Conservation (phyloP, 2,797 vertebrate species). For the Labroides dimidiatus region DNA sequence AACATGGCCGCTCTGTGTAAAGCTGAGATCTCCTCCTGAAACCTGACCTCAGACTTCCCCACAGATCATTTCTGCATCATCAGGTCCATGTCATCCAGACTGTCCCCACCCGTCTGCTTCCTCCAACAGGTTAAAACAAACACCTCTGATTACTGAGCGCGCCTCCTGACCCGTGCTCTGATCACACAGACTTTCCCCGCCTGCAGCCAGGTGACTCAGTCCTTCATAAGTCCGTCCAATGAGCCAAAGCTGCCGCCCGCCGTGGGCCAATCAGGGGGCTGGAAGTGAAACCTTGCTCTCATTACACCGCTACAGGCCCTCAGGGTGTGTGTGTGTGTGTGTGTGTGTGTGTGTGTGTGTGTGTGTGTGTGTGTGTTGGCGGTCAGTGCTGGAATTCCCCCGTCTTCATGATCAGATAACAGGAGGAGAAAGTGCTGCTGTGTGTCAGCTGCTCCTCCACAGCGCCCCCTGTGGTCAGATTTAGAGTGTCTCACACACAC, state of each 20-base stretch:
- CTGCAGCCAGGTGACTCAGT: slow-evolving; percentile 19
- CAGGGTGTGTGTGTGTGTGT: background rate
- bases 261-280: background rate
- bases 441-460: too few species aligned
- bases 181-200: background rate
- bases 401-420: slow-evolving; percentile 28
- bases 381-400: slow-evolving; percentile 50
- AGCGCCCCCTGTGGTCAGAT: slow-evolving; percentile 44
- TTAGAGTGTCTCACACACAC: background rate
- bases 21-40: too few species aligned
- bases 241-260: slow-evolving; percentile 1
- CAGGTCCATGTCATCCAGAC: background rate
- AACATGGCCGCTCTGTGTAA: too few species aligned
- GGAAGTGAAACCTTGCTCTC: background rate
- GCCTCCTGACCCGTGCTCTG: background rate
- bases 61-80: background rate
- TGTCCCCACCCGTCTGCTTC: slow-evolving; percentile 33
- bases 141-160: background rate
- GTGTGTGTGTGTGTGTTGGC: slow-evolving; percentile 16
- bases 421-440: too few species aligned
- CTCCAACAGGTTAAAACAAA: slow-evolving; percentile 31
- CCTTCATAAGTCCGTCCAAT: slow-evolving; percentile 5
- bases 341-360: background rate
- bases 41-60: background rate
- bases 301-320: slow-evolving; percentile 8